Percentiles rank a stretch among this genome's conserved stretches.
These are phyloP conservation scores for Pterocles burchelli DNA, from an alignment of 2,113 vertebrate genomes.

Conservation along the genomic window DNA sequence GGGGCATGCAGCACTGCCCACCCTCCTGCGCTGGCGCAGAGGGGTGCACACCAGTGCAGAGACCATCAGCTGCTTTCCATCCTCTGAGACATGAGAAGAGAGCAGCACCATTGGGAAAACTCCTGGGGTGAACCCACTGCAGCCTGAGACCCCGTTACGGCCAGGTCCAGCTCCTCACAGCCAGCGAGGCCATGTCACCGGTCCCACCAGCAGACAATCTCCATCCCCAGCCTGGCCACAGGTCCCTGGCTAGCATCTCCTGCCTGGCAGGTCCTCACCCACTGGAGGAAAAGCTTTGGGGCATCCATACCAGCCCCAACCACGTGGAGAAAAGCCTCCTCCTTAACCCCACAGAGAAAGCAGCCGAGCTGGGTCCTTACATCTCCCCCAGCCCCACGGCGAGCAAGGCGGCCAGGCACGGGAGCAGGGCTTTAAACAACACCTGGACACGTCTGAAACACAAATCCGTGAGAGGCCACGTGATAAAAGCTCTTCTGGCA, in stretches of 20 bases:
- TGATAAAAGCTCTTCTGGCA: background rate
- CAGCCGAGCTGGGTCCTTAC: background rate
- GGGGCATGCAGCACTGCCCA: too few relatives aligned
- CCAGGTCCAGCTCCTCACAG: background rate
- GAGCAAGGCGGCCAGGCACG: background rate
- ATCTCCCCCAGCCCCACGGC: background rate
- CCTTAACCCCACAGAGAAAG: accelerated
- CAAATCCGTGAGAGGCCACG: background rate
- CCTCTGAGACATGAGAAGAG: background rate
- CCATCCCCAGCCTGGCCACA: background rate
- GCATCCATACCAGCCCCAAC: background rate
- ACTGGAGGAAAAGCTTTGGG: background rate
- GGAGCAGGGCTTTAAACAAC: background rate
- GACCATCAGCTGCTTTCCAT: background rate
- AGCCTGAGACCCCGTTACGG: background rate
- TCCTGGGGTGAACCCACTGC: accelerated
- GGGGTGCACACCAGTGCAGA: background rate
- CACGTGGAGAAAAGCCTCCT: background rate
- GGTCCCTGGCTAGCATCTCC: background rate
- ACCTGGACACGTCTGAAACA: background rate
- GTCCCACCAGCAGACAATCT: background rate
- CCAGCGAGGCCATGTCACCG: background rate
- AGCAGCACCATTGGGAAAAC: accelerated
- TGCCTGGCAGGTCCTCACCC: background rate
- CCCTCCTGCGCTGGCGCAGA: background rate